Evolutionary conservation across 2,888 invertebrate species (phyloP).

Genomic region (Blera fallax): DNA sequence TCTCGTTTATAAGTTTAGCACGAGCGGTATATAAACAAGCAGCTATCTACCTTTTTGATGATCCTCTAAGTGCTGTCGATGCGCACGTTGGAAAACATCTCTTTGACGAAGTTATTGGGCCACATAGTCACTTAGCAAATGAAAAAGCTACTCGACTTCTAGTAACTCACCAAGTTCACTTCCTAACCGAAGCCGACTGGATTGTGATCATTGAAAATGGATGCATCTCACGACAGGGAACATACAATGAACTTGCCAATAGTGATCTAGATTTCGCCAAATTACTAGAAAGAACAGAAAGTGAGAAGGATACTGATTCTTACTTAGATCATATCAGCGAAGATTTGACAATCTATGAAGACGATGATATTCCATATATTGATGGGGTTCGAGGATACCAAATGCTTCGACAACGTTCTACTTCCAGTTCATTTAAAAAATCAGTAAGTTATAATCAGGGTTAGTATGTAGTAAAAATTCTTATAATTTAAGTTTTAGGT

Average conservation of each 20-base stretch:
- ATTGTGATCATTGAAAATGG: constrained; percentile 86
- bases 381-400: constrained; percentile 80
- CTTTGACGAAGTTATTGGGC: constrained; percentile 88
- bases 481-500: constrained; percentile 72
- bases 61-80: constrained; percentile 91
- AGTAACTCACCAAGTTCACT: constrained; percentile 91
- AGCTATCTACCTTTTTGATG: constrained; percentile 90
- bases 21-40: constrained; percentile 88
- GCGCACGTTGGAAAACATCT: constrained; percentile 89
- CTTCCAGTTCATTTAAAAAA: constrained; percentile 76
- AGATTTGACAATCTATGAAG: constrained; percentile 75
- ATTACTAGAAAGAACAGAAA: constrained; percentile 81
- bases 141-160: constrained; percentile 86
- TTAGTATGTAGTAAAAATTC: too few species aligned
- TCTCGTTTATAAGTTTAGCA: constrained; percentile 83
- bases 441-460: constrained; percentile 75
- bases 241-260: constrained; percentile 82
- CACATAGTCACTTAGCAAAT: constrained; percentile 82
- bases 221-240: constrained; percentile 81
- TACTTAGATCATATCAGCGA: constrained; percentile 58
- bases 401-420: constrained; percentile 76
- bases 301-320: constrained; percentile 58
- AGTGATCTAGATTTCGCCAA: constrained; percentile 83
- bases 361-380: constrained; percentile 81
- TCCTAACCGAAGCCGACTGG: constrained; percentile 85